These are phyloP conservation scores for Tursiops truncatus DNA, from an alignment of 2,113 vertebrate species.

Conservation along the genomic window DNA sequence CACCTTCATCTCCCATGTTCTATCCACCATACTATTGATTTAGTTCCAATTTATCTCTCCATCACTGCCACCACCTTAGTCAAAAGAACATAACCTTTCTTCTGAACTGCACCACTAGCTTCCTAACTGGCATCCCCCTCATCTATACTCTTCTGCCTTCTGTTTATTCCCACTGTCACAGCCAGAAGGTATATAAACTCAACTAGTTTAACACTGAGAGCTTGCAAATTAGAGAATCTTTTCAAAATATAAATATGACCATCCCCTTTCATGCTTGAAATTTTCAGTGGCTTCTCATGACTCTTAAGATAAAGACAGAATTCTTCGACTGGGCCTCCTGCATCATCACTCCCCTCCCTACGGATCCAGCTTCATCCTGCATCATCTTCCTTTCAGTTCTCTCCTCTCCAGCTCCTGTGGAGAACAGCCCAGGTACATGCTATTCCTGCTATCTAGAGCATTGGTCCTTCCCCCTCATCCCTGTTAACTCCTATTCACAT, in stretches of 20 bases:
- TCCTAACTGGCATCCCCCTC: neutral
- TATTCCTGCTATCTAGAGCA: neutral
- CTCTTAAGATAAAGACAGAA: neutral
- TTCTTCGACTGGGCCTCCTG: neutral
- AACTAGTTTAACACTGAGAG: neutral
- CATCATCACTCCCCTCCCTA: neutral
- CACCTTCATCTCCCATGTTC: neutral
- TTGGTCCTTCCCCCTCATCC: neutral
- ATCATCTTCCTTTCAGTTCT: neutral
- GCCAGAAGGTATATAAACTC: neutral
- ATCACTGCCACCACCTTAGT: neutral
- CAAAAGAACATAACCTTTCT: neutral
- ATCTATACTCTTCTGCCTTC: neutral
- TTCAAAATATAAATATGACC: neutral
- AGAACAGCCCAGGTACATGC: neutral
- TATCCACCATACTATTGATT: neutral
- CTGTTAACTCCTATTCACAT: neutral
- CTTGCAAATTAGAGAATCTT: neutral
- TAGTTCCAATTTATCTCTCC: neutral
- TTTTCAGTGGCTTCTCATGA: neutral
- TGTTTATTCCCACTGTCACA: neutral
- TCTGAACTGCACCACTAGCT: neutral
- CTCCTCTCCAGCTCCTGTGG: neutral
- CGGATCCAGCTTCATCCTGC: neutral
- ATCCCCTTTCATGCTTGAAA: neutral